Evolutionary conservation across 2,888 invertebrate genomes (phyloP).

Genomic region (Pandemis corylana): DNA sequence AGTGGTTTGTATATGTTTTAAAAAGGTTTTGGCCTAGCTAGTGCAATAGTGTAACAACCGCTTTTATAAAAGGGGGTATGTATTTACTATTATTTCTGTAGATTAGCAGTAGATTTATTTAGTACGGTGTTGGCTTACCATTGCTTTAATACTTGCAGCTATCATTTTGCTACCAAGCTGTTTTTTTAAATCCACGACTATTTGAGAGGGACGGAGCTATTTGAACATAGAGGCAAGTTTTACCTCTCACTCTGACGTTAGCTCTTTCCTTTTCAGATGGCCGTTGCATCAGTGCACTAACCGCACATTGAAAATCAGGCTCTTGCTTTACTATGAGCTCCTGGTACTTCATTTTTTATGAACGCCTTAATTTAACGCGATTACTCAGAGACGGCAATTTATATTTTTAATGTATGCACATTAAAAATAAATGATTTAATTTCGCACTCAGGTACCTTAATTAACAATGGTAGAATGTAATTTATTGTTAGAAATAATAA

Average conservation of each 20-base stretch:
- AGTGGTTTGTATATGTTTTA: too few relatives aligned
- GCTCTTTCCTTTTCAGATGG: not conserved
- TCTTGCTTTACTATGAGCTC: not conserved
- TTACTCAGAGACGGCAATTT: not conserved
- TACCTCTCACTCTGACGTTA: not conserved
- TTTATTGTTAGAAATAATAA: not conserved
- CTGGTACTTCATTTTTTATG: not conserved
- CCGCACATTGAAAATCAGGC: not conserved
- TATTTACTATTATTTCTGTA: not conserved
- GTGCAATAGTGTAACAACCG: too few relatives aligned
- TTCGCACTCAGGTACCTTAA: not conserved
- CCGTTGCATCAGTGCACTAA: not conserved
- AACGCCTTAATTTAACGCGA: not conserved
- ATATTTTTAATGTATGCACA: not conserved
- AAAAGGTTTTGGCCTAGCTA: too few relatives aligned
- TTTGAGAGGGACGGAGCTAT: not conserved
- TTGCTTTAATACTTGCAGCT: constrained; percentile 26
- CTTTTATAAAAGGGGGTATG: not conserved
- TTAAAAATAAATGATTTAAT: not conserved
- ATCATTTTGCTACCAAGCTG: constrained; percentile 33
- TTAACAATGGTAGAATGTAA: not conserved
- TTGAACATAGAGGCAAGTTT: not conserved
- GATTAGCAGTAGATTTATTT: not conserved
- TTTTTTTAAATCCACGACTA: not conserved
- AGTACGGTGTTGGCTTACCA: constrained; percentile 16